Evolutionary conservation across 2,888 invertebrate genomes (phyloP), one percentile per base, ranked within the genome.

Genomic region (Biston stratarius): DNA sequence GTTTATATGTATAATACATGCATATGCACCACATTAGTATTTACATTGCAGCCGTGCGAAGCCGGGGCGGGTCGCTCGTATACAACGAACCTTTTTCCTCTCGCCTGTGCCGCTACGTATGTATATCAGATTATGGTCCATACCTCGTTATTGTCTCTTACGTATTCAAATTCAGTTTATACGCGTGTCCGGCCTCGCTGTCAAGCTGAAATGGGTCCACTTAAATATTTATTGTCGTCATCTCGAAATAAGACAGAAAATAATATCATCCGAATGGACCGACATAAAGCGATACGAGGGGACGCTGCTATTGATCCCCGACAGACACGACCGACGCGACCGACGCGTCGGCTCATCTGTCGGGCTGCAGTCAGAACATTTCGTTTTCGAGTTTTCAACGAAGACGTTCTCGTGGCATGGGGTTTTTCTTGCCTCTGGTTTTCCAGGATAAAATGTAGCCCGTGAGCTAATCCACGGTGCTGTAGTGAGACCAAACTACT

Each of bases 121-220:
- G 61, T 57, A 45, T 14, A 58, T 58, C 52, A 40, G 45, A 52
- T 61, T 67, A 67, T 61, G 66, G 40, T 42, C 61, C 47, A 42
- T 40, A 44, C 38, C 42, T 42, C 34, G 34, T 67, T 67, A 66
- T 59, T 58, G 67, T 67, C 53, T 67, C 52, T 65, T 55, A 62
- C 40, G 62, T 67, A 72, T 71, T 65, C 63, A 70, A 66, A 70
- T 70, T 66, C 57, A 63, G 65, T 67, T 69, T 66, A 68, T 69
- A 55, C 67, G 62, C 65, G 65, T 66, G 71, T 69, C 67, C 72
- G 69, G 61, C 56, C 68, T 44, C 59, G 53, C 73, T 69, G 70
- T 71, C 71, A 71, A 44, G 44, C 48, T 70, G 68, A 74, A 74
- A 74, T 69, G 70, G 70, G 70, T 69, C 67, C 53, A 67, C 59